phyloP scores from a whole-genome alignment of 2,113 vertebrate species.

The Plectropomus leopardus region DNA sequence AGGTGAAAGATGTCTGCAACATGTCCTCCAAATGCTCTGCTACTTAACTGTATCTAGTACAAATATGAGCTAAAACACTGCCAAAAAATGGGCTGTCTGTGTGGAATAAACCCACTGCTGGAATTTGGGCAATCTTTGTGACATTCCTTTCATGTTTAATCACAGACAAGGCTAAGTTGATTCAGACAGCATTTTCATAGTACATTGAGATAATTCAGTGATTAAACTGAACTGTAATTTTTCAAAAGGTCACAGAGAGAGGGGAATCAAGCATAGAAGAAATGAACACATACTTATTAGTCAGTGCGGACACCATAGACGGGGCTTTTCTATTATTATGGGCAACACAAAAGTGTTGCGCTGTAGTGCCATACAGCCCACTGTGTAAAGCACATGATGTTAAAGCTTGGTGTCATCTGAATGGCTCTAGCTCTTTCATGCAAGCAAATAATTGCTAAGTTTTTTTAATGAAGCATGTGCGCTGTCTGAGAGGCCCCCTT shows the following conservation, averaged over 20 bases:
- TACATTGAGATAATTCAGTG: slow-evolving; percentile 30
- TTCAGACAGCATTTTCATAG: slow-evolving; percentile 44
- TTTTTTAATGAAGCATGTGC: neutral
- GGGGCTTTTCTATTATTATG: slow-evolving; percentile 8
- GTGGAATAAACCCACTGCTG: slow-evolving; percentile 56
- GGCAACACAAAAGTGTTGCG: neutral
- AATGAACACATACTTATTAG: slow-evolving; percentile 7
- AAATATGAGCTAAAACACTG: slow-evolving; percentile 17
- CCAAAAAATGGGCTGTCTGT: slow-evolving; percentile 42
- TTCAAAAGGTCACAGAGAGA: slow-evolving; percentile 33
- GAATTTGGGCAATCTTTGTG: slow-evolving; percentile 59
- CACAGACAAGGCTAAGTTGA: slow-evolving; percentile 36
- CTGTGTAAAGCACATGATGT: neutral
- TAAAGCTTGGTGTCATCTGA: neutral
- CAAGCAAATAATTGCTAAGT: neutral
- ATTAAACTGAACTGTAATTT: slow-evolving; percentile 33
- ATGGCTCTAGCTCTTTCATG: neutral
- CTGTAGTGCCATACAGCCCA: neutral
- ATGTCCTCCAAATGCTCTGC: slow-evolving; percentile 47
- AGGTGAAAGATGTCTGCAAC: slow-evolving; percentile 57
- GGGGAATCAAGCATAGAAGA: neutral
- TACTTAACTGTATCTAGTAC: slow-evolving; percentile 3
- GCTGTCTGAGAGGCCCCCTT: neutral
- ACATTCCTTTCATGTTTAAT: slow-evolving; percentile 59
- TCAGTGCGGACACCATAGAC: neutral